A percentile compares a stretch with the other conserved stretches of the same genome.
These are phyloP conservation scores for Neocrepidodera transversa DNA, from an alignment of 2,888 invertebrate genomes.

Conservation along the genomic window DNA sequence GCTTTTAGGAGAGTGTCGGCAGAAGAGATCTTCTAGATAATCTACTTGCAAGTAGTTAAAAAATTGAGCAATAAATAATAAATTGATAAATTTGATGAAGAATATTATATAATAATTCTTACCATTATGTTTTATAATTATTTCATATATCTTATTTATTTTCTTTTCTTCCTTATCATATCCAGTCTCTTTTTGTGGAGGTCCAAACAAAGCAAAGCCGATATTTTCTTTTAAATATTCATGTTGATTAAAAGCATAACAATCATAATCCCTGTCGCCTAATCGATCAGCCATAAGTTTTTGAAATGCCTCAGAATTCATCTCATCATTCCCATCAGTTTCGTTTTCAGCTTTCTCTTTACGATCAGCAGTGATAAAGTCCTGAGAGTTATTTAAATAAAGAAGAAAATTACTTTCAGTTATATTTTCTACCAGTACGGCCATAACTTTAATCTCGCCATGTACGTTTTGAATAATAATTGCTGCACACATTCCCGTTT, in stretches of 20 bases:
- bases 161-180: constrained; percentile 47
- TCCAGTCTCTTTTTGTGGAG: constrained; percentile 56
- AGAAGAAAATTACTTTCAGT: constrained; percentile 30
- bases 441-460: constrained; percentile 11
- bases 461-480: constrained; percentile 24
- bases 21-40: no score
- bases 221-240: constrained; percentile 64
- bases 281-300: constrained; percentile 67
- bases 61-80: no score
- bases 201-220: constrained; percentile 65
- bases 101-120: no score
- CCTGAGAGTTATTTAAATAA: constrained; percentile 40
- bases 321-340: constrained; percentile 36
- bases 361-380: constrained; percentile 38
- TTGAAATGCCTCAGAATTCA: constrained; percentile 57
- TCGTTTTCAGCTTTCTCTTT: constrained; percentile 38
- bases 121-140: constrained; percentile 47
- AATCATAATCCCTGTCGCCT: constrained; percentile 64
- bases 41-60: no score
- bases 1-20: no score
- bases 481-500: constrained; percentile 18
- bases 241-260: constrained; percentile 63
- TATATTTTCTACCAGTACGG: constrained; percentile 36
- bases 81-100: no score
- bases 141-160: constrained; percentile 46